These are phyloP conservation scores for Drosophila bifasciata DNA, from an alignment of 1,140 invertebrate genomes.

Conservation along the genomic window DNA sequence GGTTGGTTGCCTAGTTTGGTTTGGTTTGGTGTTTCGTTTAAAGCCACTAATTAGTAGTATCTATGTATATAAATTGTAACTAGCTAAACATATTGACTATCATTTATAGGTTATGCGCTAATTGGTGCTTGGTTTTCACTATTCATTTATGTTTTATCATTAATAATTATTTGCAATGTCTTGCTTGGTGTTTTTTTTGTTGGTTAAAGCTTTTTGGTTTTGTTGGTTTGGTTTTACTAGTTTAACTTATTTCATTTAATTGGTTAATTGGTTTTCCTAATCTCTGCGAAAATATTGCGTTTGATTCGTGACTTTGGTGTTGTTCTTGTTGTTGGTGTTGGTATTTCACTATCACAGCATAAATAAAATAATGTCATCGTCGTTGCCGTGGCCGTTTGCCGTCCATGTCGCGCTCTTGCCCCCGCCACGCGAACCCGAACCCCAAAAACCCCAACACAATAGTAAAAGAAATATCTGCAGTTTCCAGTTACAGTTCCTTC, in stretches of 20 bases:
- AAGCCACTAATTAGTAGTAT: constrained; percentile 71
- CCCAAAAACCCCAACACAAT: constrained; percentile 31
- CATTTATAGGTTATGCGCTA: constrained; percentile 67
- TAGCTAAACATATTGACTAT: constrained; percentile 77
- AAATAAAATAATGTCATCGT: constrained; percentile 69
- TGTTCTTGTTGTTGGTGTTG: constrained; percentile 56
- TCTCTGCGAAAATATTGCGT: constrained; percentile 68
- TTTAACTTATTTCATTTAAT: constrained; percentile 19
- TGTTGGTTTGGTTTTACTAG: constrained; percentile 35
- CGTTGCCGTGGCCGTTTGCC: constrained; percentile 35
- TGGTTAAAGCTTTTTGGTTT: constrained; percentile 53
- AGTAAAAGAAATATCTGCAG: constrained; percentile 59
- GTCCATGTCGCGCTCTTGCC: constrained; percentile 48
- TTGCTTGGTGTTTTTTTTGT: constrained; percentile 65
- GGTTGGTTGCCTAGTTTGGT: constrained; percentile 47
- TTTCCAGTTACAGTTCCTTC: constrained; percentile 53
- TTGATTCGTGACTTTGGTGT: constrained; percentile 50
- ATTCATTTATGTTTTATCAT: constrained; percentile 50
- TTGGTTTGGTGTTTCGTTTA: constrained; percentile 73
- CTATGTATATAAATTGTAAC: constrained; percentile 61
- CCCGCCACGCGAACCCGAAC: constrained; percentile 60
- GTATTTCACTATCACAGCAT: constrained; percentile 78
- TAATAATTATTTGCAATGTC: constrained; percentile 40
- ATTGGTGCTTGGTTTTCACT: constrained; percentile 72
- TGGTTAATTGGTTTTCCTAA: constrained; percentile 14